Evolutionary conservation across 2,888 invertebrate species (phyloP), one percentile per base, ranked within the genome.

Genomic region (Cryptocheilus praepositus): DNA sequence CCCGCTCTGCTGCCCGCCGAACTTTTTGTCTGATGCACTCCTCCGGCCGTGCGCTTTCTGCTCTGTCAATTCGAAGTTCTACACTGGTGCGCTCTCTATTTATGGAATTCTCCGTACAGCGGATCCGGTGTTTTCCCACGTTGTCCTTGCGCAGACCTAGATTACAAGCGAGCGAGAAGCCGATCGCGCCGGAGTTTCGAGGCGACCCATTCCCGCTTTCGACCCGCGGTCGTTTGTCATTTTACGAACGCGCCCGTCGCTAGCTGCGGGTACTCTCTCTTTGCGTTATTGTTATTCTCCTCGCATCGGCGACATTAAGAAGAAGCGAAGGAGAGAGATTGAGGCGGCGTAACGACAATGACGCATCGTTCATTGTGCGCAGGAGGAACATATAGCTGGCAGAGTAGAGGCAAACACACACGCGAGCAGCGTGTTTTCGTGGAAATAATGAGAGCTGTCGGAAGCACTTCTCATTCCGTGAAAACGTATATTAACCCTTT

Each of bases 201-300:
- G 3, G 8, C 16, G 16, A 16, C 13, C 53, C 4, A 18, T 49
- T 18, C 11, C 5, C 49, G 13, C 18, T 18, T 16, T n/a, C 11
- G 16, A n/a, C 3, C 36, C 8, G 36, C 22, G 25, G 8, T 13
- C 19, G 49, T 49, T 49, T 8, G 1, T 7, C 36, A 11, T 36
- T 36, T 11, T 11, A 11, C 36, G 36, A 36, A 36, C 11, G 2
- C 36, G 3, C 11, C 11, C 36, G 13, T 11, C 11, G 36, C 7
- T 11, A 36, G 36, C 7, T 36, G 36, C 36, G 36, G 13, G 7
- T 11, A 36, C 36, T 36, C 36, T 36, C 36, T 36, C 36, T 36
- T 11, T 56, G 44, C 59, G 7, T 43, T 25, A 64, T 64, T 55
- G 56, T 19, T 64, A 57, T 55, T 59, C 58, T 59, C 44, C 25